Evolutionary conservation across 1,140 invertebrate genomes (phyloP).

Genomic region (Drosophila tropicalis): DNA sequence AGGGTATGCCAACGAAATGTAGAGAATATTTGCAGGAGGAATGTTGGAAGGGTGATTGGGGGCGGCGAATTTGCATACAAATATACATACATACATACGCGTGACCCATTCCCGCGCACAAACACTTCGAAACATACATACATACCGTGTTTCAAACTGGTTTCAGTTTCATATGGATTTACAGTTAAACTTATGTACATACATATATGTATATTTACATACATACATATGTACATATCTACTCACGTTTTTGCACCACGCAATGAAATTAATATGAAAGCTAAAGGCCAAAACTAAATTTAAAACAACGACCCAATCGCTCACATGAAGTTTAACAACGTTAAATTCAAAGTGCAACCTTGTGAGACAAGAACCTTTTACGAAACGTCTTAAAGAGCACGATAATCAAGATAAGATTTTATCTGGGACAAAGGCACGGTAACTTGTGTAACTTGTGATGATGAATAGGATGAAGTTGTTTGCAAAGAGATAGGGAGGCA

Average conservation of each 20-base stretch:
- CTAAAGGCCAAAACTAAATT: background rate
- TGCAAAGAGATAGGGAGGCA: slow-evolving; percentile 34
- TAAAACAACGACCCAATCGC: background rate
- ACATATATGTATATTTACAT: too few relatives aligned
- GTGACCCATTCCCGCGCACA: too few relatives aligned
- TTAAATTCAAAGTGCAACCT: background rate
- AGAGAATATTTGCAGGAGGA: background rate
- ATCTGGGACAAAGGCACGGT: slow-evolving; percentile 27
- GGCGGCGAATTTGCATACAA: background rate
- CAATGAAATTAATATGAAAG: slow-evolving; percentile 2
- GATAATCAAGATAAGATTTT: slow-evolving; percentile 7
- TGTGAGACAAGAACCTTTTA: background rate
- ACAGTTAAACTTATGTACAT: background rate
- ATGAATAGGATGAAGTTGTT: slow-evolving; percentile 29
- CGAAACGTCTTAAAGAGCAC: background rate
- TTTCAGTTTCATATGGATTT: background rate
- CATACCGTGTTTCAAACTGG: background rate
- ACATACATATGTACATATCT: background rate
- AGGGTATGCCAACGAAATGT: background rate
- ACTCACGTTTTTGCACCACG: slow-evolving; percentile 5
- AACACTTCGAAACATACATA: too few relatives aligned
- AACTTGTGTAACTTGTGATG: slow-evolving; percentile 25
- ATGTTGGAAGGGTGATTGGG: background rate
- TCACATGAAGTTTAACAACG: background rate
- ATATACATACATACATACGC: too few relatives aligned